Conservation (phyloP, 2,888 invertebrate species). For the Morpho achilles region DNA sequence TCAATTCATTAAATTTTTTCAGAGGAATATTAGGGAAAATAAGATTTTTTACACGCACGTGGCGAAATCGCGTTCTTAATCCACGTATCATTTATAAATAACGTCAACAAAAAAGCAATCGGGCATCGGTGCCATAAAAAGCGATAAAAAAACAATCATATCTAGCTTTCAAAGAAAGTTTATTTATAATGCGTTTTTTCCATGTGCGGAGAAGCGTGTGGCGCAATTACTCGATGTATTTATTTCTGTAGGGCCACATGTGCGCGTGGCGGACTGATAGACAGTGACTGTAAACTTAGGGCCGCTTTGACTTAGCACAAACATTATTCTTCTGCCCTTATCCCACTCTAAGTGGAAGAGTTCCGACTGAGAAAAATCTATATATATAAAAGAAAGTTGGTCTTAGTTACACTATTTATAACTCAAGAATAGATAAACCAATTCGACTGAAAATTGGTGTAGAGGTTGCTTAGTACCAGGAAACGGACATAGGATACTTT, state of each 20-base stretch:
- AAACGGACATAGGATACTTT: no score
- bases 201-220: conserved; percentile 58
- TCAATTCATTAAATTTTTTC: no score
- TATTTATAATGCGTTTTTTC: conserved; percentile 64
- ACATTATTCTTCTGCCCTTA: no score
- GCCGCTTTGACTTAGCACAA: conserved; percentile 28
- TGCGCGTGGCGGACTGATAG: conserved; percentile 52
- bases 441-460: no score
- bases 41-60: neutral
- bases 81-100: conserved; percentile 12
- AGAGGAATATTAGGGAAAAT: no score
- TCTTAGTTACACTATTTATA: no score
- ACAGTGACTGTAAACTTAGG: conserved; percentile 36
- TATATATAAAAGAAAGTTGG: no score
- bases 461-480: no score
- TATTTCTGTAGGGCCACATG: conserved; percentile 69
- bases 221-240: conserved; percentile 72
- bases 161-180: conserved; percentile 63
- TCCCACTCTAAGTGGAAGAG: no score
- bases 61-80: conserved; percentile 3
- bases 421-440: no score
- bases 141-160: conserved; percentile 28
- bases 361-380: no score
- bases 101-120: conserved; percentile 13
- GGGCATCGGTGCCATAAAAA: conserved; percentile 16